Evolutionary conservation across 2,113 vertebrate genomes (phyloP).

Genomic region (Myodes glareolus): DNA sequence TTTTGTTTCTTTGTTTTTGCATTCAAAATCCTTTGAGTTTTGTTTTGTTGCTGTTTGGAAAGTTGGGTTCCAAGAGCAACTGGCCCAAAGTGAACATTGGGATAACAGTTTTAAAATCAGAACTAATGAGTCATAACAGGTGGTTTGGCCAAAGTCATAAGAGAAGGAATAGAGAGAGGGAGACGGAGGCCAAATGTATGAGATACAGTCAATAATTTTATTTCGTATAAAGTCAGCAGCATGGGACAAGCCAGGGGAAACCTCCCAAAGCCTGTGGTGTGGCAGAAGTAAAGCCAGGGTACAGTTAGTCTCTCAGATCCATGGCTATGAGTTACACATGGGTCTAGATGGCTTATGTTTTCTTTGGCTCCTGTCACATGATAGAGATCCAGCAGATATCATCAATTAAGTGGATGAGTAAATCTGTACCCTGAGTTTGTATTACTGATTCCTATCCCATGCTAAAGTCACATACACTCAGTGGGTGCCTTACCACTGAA

Average conservation of each 20-base stretch:
- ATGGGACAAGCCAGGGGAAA: neutral
- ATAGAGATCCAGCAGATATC: neutral
- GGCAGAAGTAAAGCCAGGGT: neutral
- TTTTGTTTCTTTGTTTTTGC: neutral
- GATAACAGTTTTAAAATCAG: neutral
- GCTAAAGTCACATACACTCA: neutral
- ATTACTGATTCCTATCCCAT: neutral
- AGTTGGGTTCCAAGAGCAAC: neutral
- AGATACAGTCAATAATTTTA: neutral
- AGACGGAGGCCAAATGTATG: neutral
- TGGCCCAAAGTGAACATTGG: neutral
- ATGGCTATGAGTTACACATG: no score
- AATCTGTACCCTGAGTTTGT: neutral
- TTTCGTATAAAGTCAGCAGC: neutral
- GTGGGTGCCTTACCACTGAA: neutral
- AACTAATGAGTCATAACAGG: neutral
- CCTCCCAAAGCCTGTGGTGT: neutral
- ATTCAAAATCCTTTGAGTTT: neutral
- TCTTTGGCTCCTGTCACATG: neutral
- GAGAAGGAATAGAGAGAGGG: neutral
- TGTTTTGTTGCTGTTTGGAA: neutral
- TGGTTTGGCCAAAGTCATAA: neutral
- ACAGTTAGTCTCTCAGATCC: neutral
- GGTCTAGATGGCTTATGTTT: neutral
- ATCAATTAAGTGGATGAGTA: neutral